Percentiles rank a stretch among this genome's conserved stretches.
These are phyloP conservation scores for Acronicta leporina DNA, from an alignment of 2,888 invertebrate genomes.

Conservation along the genomic window DNA sequence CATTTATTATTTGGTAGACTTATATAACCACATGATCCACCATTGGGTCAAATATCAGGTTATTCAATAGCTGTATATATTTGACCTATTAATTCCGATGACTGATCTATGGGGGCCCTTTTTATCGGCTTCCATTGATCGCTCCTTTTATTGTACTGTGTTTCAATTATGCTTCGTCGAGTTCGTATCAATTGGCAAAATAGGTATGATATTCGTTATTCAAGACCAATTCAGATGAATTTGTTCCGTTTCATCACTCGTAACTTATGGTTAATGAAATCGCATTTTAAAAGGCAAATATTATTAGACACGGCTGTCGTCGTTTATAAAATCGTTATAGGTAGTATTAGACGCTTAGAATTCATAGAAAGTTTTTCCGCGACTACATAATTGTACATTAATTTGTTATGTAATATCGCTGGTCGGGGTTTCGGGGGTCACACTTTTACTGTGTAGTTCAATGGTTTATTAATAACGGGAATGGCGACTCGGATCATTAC, in stretches of 20 bases:
- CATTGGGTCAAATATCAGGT: conserved; percentile 62
- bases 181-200: conserved; percentile 19
- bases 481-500: conserved; percentile 60
- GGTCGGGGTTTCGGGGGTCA: conserved; percentile 57
- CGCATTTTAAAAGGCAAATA: conserved; percentile 39
- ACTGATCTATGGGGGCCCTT: conserved; percentile 56
- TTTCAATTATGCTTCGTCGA: conserved; percentile 54
- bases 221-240: conserved; percentile 29
- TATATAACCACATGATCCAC: conserved; percentile 36
- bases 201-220: conserved; percentile 25
- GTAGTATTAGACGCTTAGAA: conserved; percentile 45
- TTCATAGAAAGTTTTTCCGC: conserved; percentile 70
- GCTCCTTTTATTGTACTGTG: conserved; percentile 59
- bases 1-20: not conserved
- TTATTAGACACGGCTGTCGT: conserved; percentile 50
- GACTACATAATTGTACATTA: conserved; percentile 50
- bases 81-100: conserved; percentile 66
- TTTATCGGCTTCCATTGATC: conserved; percentile 61
- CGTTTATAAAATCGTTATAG: conserved; percentile 51
- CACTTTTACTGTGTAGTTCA: conserved; percentile 70
- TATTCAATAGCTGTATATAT: conserved; percentile 55
- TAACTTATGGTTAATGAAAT: conserved; percentile 30
- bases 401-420: conserved; percentile 63
- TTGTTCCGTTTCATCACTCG: conserved; percentile 30
- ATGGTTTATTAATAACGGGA: conserved; percentile 69